phyloP scores from a whole-genome alignment of 2,797 vertebrate species.

The Gobio occitaniae region DNA sequence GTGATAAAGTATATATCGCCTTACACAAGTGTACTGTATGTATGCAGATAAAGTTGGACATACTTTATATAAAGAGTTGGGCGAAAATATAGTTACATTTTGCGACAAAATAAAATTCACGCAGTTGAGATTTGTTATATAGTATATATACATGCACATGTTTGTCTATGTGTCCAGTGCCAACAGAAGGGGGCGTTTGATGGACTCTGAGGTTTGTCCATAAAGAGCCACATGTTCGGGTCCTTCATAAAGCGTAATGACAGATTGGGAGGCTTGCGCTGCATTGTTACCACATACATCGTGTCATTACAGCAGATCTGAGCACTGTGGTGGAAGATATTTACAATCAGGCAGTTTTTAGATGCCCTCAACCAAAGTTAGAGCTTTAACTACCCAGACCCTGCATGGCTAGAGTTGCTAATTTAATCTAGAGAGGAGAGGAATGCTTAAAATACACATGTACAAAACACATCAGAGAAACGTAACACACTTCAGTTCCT shows the following conservation, averaged over 20 bases:
- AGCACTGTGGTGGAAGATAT: conserved; percentile 53
- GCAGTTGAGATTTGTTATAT: not conserved
- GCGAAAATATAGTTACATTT: not conserved
- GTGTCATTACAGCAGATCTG: conserved; percentile 63
- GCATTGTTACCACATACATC: conserved; percentile 56
- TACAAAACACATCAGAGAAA: conserved; percentile 42
- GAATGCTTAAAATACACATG: conserved; percentile 49
- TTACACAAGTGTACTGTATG: not conserved
- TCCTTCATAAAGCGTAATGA: conserved; percentile 63
- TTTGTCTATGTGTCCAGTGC: conserved; percentile 32
- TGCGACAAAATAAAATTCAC: not conserved
- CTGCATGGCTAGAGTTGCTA: conserved; percentile 26
- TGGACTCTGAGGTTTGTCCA: conserved; percentile 45
- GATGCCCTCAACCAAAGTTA: conserved; percentile 58
- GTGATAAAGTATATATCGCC: not conserved
- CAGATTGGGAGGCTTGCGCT: conserved; percentile 45
- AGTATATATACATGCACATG: not conserved
- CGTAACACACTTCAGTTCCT: conserved; percentile 24
- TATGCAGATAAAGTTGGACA: not conserved
- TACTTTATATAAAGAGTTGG: not conserved
- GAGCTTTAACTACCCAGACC: conserved; percentile 55
- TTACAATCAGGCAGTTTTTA: conserved; percentile 64
- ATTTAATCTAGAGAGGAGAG: conserved; percentile 38
- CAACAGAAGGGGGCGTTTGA: conserved; percentile 49
- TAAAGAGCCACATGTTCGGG: conserved; percentile 61